phyloP scores from a whole-genome alignment of 2,797 vertebrate genomes.

The Allobates femoralis region DNA sequence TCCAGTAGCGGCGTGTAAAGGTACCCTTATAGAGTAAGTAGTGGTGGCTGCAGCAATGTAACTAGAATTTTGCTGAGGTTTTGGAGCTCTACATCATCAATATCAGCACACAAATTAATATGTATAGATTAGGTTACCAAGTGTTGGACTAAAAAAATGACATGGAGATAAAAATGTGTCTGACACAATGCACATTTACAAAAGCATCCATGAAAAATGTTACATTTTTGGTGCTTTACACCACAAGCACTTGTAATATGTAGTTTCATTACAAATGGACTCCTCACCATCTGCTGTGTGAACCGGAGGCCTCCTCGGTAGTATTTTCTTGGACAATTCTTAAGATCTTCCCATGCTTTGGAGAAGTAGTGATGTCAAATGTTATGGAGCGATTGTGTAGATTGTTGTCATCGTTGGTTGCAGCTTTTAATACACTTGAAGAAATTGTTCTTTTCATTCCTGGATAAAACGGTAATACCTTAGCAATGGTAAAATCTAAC shows the following conservation, averaged over 20 bases:
- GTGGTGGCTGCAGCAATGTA: too few relatives aligned
- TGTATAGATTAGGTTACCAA: too few relatives aligned
- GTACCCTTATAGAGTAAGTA: too few relatives aligned
- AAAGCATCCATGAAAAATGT: too few relatives aligned
- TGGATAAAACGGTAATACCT: conserved; percentile 63
- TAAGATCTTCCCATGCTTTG: conserved; percentile 84
- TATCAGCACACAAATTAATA: too few relatives aligned
- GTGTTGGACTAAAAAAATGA: not conserved
- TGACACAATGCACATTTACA: not conserved
- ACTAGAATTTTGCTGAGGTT: too few relatives aligned
- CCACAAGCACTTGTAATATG: not conserved
- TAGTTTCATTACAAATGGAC: not conserved
- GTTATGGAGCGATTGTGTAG: conserved; percentile 80
- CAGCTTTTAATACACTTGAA: conserved; percentile 77
- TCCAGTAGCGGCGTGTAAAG: too few relatives aligned
- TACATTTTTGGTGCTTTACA: not conserved
- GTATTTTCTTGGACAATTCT: conserved; percentile 72
- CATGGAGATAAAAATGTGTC: not conserved
- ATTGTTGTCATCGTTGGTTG: conserved; percentile 82
- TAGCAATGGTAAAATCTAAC: not conserved
- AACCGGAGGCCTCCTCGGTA: conserved; percentile 81
- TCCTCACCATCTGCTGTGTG: conserved; percentile 88
- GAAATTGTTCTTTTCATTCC: conserved; percentile 82
- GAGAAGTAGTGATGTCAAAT: conserved; percentile 78
- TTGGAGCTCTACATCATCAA: too few relatives aligned